phyloP scores from a whole-genome alignment of 2,888 invertebrate species.

The Morpho achilles region DNA sequence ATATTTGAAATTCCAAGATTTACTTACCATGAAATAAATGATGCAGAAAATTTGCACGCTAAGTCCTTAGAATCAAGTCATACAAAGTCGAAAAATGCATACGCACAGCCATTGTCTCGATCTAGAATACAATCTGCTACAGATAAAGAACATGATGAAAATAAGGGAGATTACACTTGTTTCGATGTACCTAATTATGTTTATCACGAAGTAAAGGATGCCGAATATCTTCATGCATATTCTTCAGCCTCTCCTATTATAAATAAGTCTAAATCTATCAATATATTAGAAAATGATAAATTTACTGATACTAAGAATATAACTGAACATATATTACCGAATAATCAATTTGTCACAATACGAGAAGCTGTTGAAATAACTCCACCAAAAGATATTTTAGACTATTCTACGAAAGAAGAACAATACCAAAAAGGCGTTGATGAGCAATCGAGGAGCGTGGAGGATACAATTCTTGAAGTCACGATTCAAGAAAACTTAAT shows the following conservation, averaged over 20 bases:
- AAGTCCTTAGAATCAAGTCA: slow-evolving; percentile 10
- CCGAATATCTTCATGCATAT: slow-evolving; percentile 30
- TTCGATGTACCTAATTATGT: slow-evolving; percentile 36
- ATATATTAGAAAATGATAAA: too few species aligned
- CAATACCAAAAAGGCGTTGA: neutral
- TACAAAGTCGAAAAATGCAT: too few species aligned
- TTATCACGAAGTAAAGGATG: slow-evolving; percentile 49
- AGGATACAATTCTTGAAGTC: slow-evolving; percentile 13
- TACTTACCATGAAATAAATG: slow-evolving; percentile 25
- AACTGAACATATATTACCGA: neutral
- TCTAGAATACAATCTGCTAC: too few species aligned
- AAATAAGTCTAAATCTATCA: too few species aligned
- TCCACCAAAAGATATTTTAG: too few species aligned
- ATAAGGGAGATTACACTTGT: too few species aligned
- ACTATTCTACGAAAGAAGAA: neutral
- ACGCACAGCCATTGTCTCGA: too few species aligned
- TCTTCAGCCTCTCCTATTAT: neutral
- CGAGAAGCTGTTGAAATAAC: too few species aligned
- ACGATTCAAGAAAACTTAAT: slow-evolving; percentile 16
- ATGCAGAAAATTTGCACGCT: slow-evolving; percentile 34
- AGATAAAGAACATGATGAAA: too few species aligned
- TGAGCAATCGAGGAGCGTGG: neutral
- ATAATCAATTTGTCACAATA: too few species aligned
- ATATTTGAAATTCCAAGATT: slow-evolving; percentile 18
- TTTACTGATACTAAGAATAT: neutral